Base-by-base conservation (phyloP, 2,797 vertebrate species). In the Lerista edwardsae region DNA sequence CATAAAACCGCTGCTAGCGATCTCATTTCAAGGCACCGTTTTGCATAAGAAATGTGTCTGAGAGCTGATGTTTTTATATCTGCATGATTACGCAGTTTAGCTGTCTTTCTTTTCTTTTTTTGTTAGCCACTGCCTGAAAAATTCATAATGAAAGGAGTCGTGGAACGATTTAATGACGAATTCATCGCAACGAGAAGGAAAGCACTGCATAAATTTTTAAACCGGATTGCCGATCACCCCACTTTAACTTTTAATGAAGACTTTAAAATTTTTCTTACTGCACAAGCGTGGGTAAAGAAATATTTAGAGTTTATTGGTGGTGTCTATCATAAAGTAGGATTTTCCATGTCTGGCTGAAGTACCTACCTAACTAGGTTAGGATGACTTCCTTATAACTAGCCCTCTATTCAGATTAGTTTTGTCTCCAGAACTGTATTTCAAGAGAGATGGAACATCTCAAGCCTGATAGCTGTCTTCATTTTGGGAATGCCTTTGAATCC, bases 111-210 rank as follows among this genome's bases (percentile, higher is more conserved):
- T 88, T 31, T 74, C 83, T 87, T 79, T 73, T 90, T 89, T 75
- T 77, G 29, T 85, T 90, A 99, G 98, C 98, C 99, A 0, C 95
- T 99, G 80, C 99, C 98, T 4, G 98, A 99, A 94, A 99, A 99
- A 95, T 99, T 99, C 94, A 97, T 99, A 88, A 97, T 99, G 95
- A 99, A 97, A 91, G 97, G 98, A 88, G 98, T 99, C 97, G 97
- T 99, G 94, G 99, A 99, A 71, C 96, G 98, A 88, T 99, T 99
- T 93, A 98, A 95, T 19, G 96, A 98, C 1, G 97, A 98, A 94
- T 99, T 99, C 95, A 98, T 99, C 14, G 97, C 98, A 94, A 99
- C 97, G 7, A 96, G 98, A 83, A 97, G 96, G 92, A 98, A 96
- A 93, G 98, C 98, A 2, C 94, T 99, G 41, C 97, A 98, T 91